These are phyloP conservation scores for Acheta domesticus DNA, from an alignment of 2,888 invertebrate genomes.

Conservation along the genomic window DNA sequence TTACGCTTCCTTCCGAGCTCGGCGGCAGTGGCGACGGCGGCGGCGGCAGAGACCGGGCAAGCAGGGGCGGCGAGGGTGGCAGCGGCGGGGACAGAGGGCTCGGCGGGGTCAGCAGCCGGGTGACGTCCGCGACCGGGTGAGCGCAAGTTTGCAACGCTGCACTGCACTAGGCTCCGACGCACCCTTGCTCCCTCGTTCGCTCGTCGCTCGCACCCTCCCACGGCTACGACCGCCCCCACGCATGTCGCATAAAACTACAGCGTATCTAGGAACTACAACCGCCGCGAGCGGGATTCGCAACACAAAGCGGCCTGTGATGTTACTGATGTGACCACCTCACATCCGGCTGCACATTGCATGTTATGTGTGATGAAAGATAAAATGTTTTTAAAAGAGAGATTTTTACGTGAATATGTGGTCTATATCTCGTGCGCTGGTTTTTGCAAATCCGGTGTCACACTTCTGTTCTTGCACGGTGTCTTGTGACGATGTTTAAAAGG, in stretches of 20 bases:
- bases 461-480: too few species aligned
- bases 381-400: background rate
- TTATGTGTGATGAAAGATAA: background rate
- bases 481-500: too few species aligned
- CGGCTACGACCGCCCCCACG: background rate
- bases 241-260: background rate
- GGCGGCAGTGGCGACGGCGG: background rate
- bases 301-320: background rate
- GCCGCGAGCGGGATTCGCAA: conserved; percentile 3
- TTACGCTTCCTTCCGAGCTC: background rate
- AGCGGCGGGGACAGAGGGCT: background rate
- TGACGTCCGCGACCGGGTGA: too few species aligned
- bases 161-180: too few species aligned
- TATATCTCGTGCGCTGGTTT: too few species aligned
- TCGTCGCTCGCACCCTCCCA: too few species aligned
- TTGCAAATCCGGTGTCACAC: too few species aligned
- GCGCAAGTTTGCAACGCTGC: too few species aligned
- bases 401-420: too few species aligned
- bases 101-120: too few species aligned
- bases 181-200: too few species aligned
- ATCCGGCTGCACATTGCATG: background rate
- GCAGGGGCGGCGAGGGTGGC: background rate
- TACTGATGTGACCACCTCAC: background rate
- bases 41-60: background rate
- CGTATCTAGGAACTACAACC: background rate